Base-by-base conservation (phyloP, 2,113 vertebrate species). In the Centropus unirufus region DNA sequence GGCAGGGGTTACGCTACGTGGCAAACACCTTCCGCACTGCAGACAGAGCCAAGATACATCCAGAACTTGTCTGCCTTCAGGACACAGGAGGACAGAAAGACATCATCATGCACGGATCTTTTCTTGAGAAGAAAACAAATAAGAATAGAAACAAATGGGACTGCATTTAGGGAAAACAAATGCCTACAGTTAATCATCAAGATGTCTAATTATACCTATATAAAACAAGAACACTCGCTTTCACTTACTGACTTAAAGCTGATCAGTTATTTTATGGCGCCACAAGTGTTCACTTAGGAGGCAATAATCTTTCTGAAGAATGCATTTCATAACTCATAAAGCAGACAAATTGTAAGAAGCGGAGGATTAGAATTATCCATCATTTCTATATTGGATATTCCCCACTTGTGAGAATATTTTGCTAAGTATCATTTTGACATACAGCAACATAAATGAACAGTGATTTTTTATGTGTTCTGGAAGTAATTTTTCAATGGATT, bases 301-400 rank as follows among this genome's bases (percentile, higher is more conserved):
- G 62, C 51, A 92, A 77, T 46, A 87, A 74, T 42, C 32, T 52
- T 82, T 82, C 6, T 69, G 59, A 89, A 89, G 29, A 89, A 87
- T 52, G 51, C 21, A 82, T 87, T 92, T 87, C 47, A 61, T 47
- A 94, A 79, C 8, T 85, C 44, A 63, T 93, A 80, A 95, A 91
- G 61, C n/a, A 79, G 77, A 49, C 23, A 73, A 85, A 62, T 18
- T 57, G 8, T 73, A 83, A 78, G n/a, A 87, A 78, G 39, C 46
- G 46, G 21, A 93, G 30, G 17, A 73, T 63, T 58, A 87, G 69
- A 70, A 64, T 61, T 76, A 94, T 18, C 75, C 40, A 72, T 47
- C 29, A 24, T 19, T 76, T 66, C 75, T 34, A 8, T 59, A 26
- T 17, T 85, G 39, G 42, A 61, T 89, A 83, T 67, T 88, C 15